Percentiles rank a stretch among this genome's conserved stretches.
These are phyloP conservation scores for Nymphalis urticae DNA, from an alignment of 2,888 invertebrate genomes.

Conservation along the genomic window DNA sequence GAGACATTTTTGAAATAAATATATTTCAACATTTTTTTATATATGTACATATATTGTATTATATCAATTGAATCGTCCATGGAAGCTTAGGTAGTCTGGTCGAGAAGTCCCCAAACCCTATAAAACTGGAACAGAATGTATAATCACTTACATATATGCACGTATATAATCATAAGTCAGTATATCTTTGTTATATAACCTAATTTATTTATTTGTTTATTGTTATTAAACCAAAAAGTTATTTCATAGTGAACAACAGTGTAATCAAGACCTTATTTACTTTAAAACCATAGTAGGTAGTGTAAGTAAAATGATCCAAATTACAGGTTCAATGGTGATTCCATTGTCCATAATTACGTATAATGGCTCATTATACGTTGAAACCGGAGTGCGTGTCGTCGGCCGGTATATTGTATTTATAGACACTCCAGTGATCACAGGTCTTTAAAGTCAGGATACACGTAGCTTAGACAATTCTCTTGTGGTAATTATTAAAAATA, in stretches of 20 bases:
- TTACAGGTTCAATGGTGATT: constrained; percentile 51
- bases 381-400: constrained; percentile 54
- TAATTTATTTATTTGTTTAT: too few relatives aligned
- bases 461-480: background rate
- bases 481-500: background rate
- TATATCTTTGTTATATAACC: too few relatives aligned
- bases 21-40: too few relatives aligned
- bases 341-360: constrained; percentile 59
- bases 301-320: constrained; percentile 43
- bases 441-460: constrained; percentile 14
- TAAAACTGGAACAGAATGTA: too few relatives aligned
- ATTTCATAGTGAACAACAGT: background rate
- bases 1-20: too few relatives aligned
- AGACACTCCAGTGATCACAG: constrained; percentile 25
- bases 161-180: too few relatives aligned
- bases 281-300: constrained; percentile 23
- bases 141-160: too few relatives aligned
- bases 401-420: constrained; percentile 33
- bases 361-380: constrained; percentile 68
- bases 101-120: too few relatives aligned
- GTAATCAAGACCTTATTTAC: constrained; percentile 11
- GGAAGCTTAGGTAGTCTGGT: too few relatives aligned
- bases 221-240: background rate
- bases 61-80: too few relatives aligned
- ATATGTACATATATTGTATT: too few relatives aligned